phyloP scores from a whole-genome alignment of 2,113 vertebrate genomes.

The Sinocyclocheilus anophthalmus region DNA sequence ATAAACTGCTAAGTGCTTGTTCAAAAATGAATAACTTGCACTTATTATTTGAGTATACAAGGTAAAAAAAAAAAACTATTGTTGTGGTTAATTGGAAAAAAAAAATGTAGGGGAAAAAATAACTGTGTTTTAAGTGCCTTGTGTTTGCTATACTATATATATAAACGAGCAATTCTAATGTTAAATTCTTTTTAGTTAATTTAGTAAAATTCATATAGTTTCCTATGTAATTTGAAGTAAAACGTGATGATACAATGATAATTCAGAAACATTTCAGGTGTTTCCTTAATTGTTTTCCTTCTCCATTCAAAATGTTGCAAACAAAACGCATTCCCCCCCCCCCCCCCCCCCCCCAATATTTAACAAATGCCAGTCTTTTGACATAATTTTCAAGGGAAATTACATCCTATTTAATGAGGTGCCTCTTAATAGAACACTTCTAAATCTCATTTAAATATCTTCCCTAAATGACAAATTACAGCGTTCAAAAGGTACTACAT shows the following conservation, averaged over 20 bases:
- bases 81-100: no score
- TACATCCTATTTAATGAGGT: no score
- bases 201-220: background rate
- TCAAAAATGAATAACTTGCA: constrained; percentile 3
- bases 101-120: no score
- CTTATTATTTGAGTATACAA: background rate
- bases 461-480: background rate
- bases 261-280: background rate
- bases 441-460: background rate
- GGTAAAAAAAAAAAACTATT: background rate
- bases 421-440: background rate
- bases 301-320: background rate
- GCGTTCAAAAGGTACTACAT: background rate
- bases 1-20: constrained; percentile 14
- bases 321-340: background rate
- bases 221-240: background rate
- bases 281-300: background rate
- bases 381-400: background rate
- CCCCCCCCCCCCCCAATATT: no score
- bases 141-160: no score
- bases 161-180: no score
- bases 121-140: no score
- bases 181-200: background rate
- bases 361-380: background rate
- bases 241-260: background rate